These are phyloP conservation scores for Diglossa cyanea DNA, from an alignment of 2,797 vertebrate species.

Conservation along the genomic window DNA sequence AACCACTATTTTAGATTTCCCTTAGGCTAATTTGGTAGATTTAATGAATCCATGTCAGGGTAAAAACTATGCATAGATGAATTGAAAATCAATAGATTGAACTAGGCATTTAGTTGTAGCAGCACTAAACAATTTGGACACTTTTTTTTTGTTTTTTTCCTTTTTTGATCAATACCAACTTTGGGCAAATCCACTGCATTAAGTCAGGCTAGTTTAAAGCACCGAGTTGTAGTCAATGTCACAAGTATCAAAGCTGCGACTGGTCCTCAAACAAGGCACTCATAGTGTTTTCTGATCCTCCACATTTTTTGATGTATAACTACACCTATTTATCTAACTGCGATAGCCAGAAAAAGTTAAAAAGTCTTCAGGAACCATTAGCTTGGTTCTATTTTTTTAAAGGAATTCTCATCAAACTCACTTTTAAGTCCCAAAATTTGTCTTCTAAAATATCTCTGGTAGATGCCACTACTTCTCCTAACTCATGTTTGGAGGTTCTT, in stretches of 20 bases:
- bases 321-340: not conserved
- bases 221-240: rapidly evolving
- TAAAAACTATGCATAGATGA: not conserved
- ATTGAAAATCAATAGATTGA: not conserved
- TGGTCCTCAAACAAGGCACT: not conserved
- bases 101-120: not conserved
- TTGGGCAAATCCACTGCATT: not conserved
- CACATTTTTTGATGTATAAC: not conserved
- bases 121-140: not conserved
- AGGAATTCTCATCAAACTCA: not conserved
- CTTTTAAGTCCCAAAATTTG: not conserved
- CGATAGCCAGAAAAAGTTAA: not conserved
- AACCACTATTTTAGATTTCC: not conserved
- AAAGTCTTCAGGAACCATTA: not conserved
- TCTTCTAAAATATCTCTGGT: not conserved
- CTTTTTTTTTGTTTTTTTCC: not conserved
- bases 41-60: not conserved
- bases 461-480: not conserved
- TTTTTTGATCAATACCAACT: not conserved
- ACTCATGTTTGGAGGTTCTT: not conserved
- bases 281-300: not conserved
- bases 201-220: not conserved
- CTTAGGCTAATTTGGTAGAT: not conserved
- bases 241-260: not conserved
- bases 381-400: not conserved